Percentiles rank a stretch among this genome's conserved stretches.
These are phyloP conservation scores for Hippoglossus stenolepis DNA, from an alignment of 2,113 vertebrate species.

Conservation along the genomic window DNA sequence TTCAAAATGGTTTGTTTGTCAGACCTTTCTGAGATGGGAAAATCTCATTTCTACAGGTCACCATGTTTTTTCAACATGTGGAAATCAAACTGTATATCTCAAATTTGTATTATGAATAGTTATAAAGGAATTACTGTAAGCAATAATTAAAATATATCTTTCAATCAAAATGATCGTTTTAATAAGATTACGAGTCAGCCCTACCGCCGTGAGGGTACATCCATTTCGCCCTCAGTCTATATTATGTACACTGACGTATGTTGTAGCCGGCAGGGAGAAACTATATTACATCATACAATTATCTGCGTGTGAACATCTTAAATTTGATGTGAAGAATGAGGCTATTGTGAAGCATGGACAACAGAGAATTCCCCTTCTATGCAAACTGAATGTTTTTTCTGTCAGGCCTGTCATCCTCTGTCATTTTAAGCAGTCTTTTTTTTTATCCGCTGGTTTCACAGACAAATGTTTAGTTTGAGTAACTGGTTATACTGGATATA, in stretches of 20 bases:
- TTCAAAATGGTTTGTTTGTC: neutral
- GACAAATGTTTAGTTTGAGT: too few species aligned
- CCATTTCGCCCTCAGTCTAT: neutral
- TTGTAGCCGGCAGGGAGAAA: neutral
- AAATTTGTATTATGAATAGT: too few species aligned
- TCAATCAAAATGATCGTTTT: too few species aligned
- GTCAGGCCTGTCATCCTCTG: neutral
- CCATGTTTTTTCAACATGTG: too few species aligned
- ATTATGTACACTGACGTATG: neutral
- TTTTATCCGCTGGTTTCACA: too few species aligned
- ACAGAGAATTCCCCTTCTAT: neutral
- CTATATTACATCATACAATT: neutral
- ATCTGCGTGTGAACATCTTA: neutral
- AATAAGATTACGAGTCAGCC: neutral
- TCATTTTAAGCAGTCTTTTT: too few species aligned
- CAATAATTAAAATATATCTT: too few species aligned
- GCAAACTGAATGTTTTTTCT: neutral
- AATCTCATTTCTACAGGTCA: neutral
- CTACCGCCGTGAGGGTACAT: too few species aligned
- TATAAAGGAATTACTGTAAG: too few species aligned
- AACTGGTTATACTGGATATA: slow-evolving; percentile 4
- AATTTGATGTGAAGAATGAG: neutral
- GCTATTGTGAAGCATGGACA: neutral
- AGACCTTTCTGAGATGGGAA: neutral
- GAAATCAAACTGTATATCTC: too few species aligned